Conservation (phyloP, 2,797 vertebrate genomes). For the Poecilia wingei region DNA sequence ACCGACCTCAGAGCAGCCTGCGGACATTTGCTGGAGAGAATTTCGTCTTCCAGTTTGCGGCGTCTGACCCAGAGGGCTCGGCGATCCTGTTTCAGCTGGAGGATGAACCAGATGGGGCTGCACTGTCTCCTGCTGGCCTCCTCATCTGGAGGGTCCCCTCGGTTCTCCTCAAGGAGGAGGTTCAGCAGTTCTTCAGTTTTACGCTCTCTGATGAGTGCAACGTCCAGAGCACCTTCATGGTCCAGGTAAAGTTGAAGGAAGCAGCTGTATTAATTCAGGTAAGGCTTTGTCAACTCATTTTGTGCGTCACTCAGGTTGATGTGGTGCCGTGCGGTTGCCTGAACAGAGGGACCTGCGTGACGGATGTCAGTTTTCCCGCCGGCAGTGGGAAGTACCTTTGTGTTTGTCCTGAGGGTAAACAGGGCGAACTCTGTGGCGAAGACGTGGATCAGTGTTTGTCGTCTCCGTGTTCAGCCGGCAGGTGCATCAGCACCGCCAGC, state of each 20-base stretch:
- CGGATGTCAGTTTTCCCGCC: constrained; percentile 81
- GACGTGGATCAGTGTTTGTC: constrained; percentile 68
- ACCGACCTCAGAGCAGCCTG: constrained; percentile 72
- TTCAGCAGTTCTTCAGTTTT: constrained; percentile 72
- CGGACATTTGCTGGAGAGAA: constrained; percentile 84
- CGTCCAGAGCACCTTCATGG: constrained; percentile 76
- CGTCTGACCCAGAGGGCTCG: constrained; percentile 84
- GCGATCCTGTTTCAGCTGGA: constrained; percentile 84
- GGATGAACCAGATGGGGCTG: constrained; percentile 67
- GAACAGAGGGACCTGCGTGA: constrained; percentile 79
- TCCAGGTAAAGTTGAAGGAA: constrained; percentile 66
- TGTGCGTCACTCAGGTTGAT: constrained; percentile 64
- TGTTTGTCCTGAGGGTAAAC: constrained; percentile 75
- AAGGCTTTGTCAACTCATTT: neutral
- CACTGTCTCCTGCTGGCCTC: constrained; percentile 83
- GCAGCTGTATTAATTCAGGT: neutral
- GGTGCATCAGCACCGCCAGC: constrained; percentile 54
- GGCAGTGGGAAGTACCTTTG: constrained; percentile 86
- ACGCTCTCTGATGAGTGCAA: constrained; percentile 82
- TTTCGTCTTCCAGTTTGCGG: constrained; percentile 86
- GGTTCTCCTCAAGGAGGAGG: neutral
- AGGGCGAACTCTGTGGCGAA: constrained; percentile 78
- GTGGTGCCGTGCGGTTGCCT: constrained; percentile 82
- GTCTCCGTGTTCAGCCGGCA: constrained; percentile 63
- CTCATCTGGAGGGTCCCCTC: constrained; percentile 83